phyloP scores from a whole-genome alignment of 2,797 vertebrate species.

The Oryzias sinensis region DNA sequence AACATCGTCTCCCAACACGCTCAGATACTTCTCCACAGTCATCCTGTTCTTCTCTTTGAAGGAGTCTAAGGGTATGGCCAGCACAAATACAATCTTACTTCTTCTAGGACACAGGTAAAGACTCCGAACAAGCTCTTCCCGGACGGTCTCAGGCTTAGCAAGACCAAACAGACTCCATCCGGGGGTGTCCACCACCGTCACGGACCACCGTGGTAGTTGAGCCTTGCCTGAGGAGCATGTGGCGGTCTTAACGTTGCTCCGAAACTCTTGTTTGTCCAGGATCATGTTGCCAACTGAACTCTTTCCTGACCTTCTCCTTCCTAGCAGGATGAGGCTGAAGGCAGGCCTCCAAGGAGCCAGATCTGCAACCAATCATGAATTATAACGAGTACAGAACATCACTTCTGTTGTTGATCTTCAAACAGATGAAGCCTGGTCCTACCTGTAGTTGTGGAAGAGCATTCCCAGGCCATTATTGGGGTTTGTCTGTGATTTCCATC shows the following conservation, averaged over 20 bases:
- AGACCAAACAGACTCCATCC: slow-evolving; percentile 61
- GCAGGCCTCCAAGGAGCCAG: not conserved
- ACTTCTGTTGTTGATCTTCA: not conserved
- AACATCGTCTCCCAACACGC: slow-evolving; percentile 20
- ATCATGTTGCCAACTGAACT: slow-evolving; percentile 58
- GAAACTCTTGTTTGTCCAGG: slow-evolving; percentile 38
- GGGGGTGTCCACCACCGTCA: slow-evolving; percentile 60
- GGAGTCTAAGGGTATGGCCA: slow-evolving; percentile 43
- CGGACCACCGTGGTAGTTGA: slow-evolving; percentile 16
- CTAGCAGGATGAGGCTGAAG: slow-evolving; percentile 56
- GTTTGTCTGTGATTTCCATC: not conserved
- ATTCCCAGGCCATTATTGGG: not conserved
- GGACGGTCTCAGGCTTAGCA: slow-evolving; percentile 32
- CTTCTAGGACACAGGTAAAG: slow-evolving; percentile 1
- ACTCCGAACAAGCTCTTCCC: slow-evolving; percentile 31
- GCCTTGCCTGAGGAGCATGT: slow-evolving; percentile 11
- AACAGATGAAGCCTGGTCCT: not conserved
- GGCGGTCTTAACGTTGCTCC: slow-evolving; percentile 23
- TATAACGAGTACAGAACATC: not conserved
- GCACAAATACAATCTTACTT: slow-evolving; percentile 2
- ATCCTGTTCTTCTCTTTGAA: slow-evolving; percentile 49
- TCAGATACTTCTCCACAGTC: slow-evolving; percentile 40
- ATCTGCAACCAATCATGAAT: not conserved
- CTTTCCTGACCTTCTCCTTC: slow-evolving; percentile 60
- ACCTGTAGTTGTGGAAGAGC: slow-evolving; percentile 8